Conservation (phyloP, 2,113 vertebrate genomes). For the Sander lucioperca region DNA sequence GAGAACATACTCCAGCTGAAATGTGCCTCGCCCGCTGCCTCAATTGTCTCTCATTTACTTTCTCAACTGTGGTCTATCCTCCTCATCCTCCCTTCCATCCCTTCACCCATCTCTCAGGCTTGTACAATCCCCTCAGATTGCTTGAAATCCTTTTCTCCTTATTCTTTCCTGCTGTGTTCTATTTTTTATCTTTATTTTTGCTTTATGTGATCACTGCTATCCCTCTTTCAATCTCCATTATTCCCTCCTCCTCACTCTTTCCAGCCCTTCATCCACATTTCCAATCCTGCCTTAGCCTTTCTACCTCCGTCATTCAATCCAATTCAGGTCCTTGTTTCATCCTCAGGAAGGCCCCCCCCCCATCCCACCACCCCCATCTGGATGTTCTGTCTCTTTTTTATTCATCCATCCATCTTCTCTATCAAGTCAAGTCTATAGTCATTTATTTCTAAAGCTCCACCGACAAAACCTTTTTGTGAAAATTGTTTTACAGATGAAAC, state of each 20-base stretch:
- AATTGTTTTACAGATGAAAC: slow-evolving; percentile 23
- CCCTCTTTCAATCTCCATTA: slow-evolving; percentile 46
- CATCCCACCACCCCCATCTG: slow-evolving; percentile 5
- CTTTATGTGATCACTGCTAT: slow-evolving; percentile 58
- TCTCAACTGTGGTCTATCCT: slow-evolving; percentile 34
- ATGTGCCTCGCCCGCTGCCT: slow-evolving; percentile 20
- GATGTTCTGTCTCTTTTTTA: not conserved
- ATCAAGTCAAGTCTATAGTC: slow-evolving; percentile 8
- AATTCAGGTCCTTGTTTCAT: slow-evolving; percentile 45
- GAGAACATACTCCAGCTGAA: slow-evolving; percentile 22
- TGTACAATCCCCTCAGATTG: slow-evolving; percentile 30
- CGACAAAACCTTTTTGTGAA: slow-evolving; percentile 35
- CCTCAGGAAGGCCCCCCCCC: slow-evolving; percentile 11
- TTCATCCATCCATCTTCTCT: not conserved
- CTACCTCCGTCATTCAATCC: slow-evolving; percentile 28
- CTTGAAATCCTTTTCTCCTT: slow-evolving; percentile 48
- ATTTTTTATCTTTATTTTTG: slow-evolving; percentile 57
- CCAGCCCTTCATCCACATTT: slow-evolving; percentile 32
- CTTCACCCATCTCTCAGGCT: slow-evolving; percentile 41
- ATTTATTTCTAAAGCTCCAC: slow-evolving; percentile 29
- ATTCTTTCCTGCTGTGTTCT: slow-evolving; percentile 23
- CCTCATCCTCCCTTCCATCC: slow-evolving; percentile 28
- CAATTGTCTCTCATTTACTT: slow-evolving; percentile 43
- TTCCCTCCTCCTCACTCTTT: slow-evolving; percentile 32
- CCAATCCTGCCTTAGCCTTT: slow-evolving; percentile 40